phyloP scores from a whole-genome alignment of 1,140 invertebrate genomes.

The Penaeus japonicus region DNA sequence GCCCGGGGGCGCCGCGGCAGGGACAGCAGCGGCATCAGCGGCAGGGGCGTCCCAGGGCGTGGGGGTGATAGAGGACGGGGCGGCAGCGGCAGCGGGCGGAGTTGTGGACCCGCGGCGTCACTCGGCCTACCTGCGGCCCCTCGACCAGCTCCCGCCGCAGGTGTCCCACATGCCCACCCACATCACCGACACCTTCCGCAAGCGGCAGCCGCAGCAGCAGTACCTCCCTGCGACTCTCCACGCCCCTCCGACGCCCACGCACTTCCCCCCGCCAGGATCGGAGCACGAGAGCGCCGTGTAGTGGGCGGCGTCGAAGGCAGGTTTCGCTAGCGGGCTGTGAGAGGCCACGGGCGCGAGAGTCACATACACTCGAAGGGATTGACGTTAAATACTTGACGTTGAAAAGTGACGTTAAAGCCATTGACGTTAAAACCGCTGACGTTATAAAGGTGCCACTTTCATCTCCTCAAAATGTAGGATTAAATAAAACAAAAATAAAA shows the following conservation, averaged over 20 bases:
- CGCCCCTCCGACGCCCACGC: background rate
- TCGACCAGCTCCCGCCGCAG: conserved; percentile 24
- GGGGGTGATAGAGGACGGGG: background rate
- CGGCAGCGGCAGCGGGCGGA: background rate
- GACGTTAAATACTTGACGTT: too few species aligned
- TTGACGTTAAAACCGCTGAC: background rate
- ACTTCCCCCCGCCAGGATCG: conserved; percentile 1
- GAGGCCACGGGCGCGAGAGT: background rate
- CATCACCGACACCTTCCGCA: conserved; percentile 10
- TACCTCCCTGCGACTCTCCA: background rate
- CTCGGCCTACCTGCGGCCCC: conserved; percentile 33
- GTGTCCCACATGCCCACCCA: conserved; percentile 15
- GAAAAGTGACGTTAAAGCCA: background rate
- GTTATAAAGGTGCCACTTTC: background rate
- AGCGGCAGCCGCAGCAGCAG: background rate
- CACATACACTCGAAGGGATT: background rate
- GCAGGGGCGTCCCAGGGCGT: background rate
- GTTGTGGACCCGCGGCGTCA: conserved; percentile 26
- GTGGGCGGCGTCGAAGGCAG: background rate
- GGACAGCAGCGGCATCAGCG: background rate
- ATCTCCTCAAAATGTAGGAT: background rate
- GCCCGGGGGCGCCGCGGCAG: background rate
- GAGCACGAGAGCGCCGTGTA: conserved; percentile 43
- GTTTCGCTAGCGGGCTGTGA: background rate
- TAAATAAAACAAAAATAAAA: background rate